A percentile compares a stretch with the other conserved stretches of the same genome.
Evolutionary conservation across 2,797 vertebrate genomes (phyloP).

Genomic region (Hydrophis major): DNA sequence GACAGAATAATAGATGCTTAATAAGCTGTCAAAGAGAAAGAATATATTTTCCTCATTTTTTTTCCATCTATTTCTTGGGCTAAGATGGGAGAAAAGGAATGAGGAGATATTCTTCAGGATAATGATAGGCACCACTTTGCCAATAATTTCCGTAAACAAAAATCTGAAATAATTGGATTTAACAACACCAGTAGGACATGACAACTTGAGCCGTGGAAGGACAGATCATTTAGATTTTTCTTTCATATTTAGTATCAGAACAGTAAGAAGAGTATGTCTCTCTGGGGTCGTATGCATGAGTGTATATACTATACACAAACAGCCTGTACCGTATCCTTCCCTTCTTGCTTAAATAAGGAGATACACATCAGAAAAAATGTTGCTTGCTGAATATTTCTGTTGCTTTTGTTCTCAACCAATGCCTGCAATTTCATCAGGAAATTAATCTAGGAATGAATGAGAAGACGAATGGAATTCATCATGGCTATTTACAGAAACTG

Average conservation of each 20-base stretch:
- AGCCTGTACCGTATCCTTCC: not conserved
- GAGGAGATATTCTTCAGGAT: not conserved
- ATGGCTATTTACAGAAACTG: not conserved
- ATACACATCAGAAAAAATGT: not conserved
- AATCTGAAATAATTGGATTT: not conserved
- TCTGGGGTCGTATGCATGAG: not conserved
- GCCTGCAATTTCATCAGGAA: not conserved
- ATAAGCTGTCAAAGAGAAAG: not conserved
- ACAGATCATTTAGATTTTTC: not conserved
- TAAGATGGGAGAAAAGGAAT: not conserved
- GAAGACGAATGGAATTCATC: not conserved
- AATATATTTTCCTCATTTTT: not conserved
- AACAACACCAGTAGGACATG: not conserved
- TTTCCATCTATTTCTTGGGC: not conserved
- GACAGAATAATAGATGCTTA: not conserved
- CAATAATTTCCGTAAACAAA: not conserved
- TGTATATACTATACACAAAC: not conserved
- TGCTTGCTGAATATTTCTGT: not conserved
- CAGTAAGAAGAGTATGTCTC: not conserved
- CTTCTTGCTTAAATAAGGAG: not conserved
- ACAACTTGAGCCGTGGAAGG: not conserved
- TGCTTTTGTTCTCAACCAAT: not conserved
- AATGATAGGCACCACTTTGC: not conserved
- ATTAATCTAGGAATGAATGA: not conserved
- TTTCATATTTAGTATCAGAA: not conserved